Conservation (phyloP, 64 coral and sea anemone species). For the Montipora capricornis region DNA sequence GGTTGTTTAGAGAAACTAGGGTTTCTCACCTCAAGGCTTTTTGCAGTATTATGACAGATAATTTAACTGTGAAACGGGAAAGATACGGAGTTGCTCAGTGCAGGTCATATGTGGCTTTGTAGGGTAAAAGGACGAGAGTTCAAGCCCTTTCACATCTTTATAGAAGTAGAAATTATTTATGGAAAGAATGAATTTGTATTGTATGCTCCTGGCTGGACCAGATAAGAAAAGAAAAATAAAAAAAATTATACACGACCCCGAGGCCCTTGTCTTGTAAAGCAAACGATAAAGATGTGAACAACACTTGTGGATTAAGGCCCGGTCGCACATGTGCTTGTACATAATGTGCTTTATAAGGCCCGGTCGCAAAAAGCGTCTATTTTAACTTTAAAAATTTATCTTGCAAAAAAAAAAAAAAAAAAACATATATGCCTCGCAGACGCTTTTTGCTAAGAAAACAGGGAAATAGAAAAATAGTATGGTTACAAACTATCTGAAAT, state of each 20-base stretch:
- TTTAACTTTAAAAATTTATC: too few species aligned
- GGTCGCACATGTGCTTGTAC: too few species aligned
- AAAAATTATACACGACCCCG: not conserved
- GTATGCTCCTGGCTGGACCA: slow-evolving; percentile 15
- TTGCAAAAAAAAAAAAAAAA: not conserved
- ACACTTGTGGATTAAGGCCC: too few species aligned
- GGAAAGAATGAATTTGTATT: not conserved
- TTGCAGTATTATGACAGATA: not conserved
- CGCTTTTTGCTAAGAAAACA: too few species aligned
- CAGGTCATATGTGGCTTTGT: not conserved
- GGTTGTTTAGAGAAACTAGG: not conserved
- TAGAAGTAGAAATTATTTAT: not conserved
- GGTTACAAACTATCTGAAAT: too few species aligned
- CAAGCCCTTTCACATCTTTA: too few species aligned
- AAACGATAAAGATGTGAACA: too few species aligned
- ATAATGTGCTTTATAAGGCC: too few species aligned
- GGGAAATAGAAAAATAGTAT: too few species aligned
- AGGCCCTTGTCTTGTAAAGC: too few species aligned
- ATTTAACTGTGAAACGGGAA: not conserved
- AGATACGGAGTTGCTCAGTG: not conserved
- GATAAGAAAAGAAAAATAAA: not conserved
- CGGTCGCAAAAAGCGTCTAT: too few species aligned
- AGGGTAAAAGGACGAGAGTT: too few species aligned
- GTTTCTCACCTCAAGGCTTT: slow-evolving; percentile 12
- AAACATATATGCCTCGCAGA: not conserved